A percentile compares a stretch with the other conserved stretches of the same genome.
Conservation (phyloP, 1,140 invertebrate genomes). For the Diabrotica undecimpunctata region DNA sequence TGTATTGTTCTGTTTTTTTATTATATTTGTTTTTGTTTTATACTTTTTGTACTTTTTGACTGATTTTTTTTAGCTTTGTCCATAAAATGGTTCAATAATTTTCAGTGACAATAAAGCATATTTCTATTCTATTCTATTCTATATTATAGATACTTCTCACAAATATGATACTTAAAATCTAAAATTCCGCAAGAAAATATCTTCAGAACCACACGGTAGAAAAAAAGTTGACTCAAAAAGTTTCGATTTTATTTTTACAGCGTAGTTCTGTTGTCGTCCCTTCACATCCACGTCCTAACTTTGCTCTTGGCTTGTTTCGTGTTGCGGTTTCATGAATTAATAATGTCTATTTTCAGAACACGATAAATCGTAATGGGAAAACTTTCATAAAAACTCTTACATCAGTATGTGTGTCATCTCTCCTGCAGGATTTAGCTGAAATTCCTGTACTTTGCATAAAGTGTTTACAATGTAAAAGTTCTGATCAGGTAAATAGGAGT, state of each 20-base stretch:
- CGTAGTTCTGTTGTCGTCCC: neutral
- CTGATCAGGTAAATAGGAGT: neutral
- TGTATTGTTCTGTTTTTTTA: too few species aligned
- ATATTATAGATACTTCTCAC: too few species aligned
- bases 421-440: neutral
- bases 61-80: too few species aligned
- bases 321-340: slow-evolving; percentile 36
- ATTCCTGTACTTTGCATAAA: neutral
- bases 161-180: too few species aligned
- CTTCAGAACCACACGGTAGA: too few species aligned
- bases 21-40: too few species aligned
- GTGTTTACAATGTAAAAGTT: neutral
- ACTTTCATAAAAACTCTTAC: neutral
- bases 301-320: slow-evolving; percentile 6
- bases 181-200: too few species aligned
- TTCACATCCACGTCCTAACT: neutral
- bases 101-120: too few species aligned
- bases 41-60: too few species aligned
- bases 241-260: neutral
- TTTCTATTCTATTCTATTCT: too few species aligned
- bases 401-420: neutral
- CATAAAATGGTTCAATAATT: too few species aligned
- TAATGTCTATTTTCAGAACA: slow-evolving; percentile 35
- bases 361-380: slow-evolving; percentile 20
- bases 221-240: too few species aligned